phyloP scores from a whole-genome alignment of 1,140 invertebrate genomes.

The Vanessa tameamea region DNA sequence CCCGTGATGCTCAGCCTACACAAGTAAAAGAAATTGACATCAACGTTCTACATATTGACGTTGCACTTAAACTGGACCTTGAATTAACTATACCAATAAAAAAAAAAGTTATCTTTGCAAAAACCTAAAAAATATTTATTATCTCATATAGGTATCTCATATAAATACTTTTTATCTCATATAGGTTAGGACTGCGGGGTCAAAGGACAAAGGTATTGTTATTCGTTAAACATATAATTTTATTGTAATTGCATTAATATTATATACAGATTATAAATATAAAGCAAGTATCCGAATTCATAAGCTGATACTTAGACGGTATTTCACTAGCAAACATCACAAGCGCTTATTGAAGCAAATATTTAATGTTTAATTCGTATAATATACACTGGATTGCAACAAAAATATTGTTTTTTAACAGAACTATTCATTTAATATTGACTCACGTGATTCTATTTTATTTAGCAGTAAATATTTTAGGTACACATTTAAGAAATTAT shows the following conservation, averaged over 20 bases:
- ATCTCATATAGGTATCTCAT: no score
- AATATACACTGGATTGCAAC: constrained; percentile 53
- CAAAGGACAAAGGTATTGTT: no score
- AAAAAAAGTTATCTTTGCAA: no score
- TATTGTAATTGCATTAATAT: constrained; percentile 24
- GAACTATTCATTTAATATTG: constrained; percentile 35
- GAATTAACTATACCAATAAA: no score
- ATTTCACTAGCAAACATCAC: constrained; percentile 65
- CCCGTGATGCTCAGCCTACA: no score
- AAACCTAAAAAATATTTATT: no score
- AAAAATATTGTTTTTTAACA: constrained; percentile 40
- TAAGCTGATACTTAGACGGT: constrained; percentile 62
- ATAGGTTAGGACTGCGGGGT: no score
- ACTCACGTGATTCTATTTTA: constrained; percentile 30
- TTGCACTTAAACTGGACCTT: no score
- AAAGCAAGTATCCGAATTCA: constrained; percentile 46
- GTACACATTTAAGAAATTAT: constrained; percentile 25
- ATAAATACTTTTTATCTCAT: no score
- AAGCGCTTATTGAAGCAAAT: constrained; percentile 65
- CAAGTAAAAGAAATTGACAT: no score
- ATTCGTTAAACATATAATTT: no score
- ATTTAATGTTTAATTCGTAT: constrained; percentile 63
- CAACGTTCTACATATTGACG: no score
- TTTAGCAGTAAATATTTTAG: constrained; percentile 35
- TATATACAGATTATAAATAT: constrained; percentile 51